Conservation (phyloP, 2,113 vertebrate species). For the Potamarius usumacintae region DNA sequence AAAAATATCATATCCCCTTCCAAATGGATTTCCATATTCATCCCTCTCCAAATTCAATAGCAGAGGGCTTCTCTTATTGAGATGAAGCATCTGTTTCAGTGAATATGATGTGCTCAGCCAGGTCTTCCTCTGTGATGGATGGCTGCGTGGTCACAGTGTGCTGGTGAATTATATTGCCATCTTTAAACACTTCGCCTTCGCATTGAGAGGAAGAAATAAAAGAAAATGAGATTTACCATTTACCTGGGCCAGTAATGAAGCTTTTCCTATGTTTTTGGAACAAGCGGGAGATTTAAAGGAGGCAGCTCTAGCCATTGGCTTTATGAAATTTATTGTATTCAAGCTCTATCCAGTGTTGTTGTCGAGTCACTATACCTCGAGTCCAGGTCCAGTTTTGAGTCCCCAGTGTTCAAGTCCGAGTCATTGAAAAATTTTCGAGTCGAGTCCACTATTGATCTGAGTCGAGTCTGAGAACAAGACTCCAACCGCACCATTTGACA, state of each 20-base stretch:
- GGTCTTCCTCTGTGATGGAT: slow-evolving; percentile 48
- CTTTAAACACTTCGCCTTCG: slow-evolving; percentile 46
- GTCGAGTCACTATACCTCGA: no score
- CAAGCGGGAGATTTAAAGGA: slow-evolving; percentile 45
- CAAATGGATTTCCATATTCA: slow-evolving; percentile 59
- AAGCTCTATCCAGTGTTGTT: not conserved
- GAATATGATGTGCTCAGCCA: slow-evolving; percentile 46
- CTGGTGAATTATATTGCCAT: slow-evolving; percentile 47
- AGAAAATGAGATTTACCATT: slow-evolving; percentile 27
- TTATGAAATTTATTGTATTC: not conserved
- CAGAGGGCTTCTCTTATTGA: slow-evolving; percentile 51
- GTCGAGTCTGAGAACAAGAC: no score
- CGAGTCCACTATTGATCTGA: no score
- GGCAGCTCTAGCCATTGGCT: not conserved
- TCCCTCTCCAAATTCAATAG: slow-evolving; percentile 42
- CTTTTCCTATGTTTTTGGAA: not conserved
- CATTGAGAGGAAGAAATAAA: slow-evolving; percentile 31
- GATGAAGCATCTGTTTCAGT: slow-evolving; percentile 50
- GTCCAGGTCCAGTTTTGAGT: no score
- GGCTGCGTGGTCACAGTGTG: slow-evolving; percentile 24
- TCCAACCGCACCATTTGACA: no score
- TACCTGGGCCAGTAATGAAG: slow-evolving; percentile 20
- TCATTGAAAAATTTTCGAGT: no score
- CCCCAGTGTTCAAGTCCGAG: no score
- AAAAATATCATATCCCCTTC: slow-evolving; percentile 50